A percentile compares a stretch with the other conserved stretches of the same genome.
These are phyloP conservation scores for Cichladusa arquata DNA, from an alignment of 2,113 vertebrate species.

Conservation along the genomic window DNA sequence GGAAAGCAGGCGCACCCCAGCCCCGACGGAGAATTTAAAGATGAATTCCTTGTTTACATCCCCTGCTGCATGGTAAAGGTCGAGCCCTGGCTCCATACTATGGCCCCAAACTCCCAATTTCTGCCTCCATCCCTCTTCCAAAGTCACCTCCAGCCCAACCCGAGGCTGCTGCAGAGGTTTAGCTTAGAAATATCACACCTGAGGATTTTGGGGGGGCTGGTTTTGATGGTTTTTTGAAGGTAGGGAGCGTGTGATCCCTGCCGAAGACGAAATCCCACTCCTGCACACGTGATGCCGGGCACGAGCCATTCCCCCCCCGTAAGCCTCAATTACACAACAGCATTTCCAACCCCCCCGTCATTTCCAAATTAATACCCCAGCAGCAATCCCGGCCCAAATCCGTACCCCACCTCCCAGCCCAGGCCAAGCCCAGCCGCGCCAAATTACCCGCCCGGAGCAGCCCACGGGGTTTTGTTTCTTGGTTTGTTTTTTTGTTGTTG, in stretches of 20 bases:
- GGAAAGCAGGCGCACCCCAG: not conserved
- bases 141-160: not conserved
- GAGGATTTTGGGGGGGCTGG: accelerated
- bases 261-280: not conserved
- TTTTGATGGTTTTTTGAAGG: accelerated
- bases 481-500: not conserved
- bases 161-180: not conserved
- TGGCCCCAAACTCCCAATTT: not conserved
- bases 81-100: not conserved
- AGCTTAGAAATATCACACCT: accelerated
- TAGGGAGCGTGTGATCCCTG: not conserved
- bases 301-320: conserved; percentile 3
- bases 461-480: not conserved
- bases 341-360: not conserved
- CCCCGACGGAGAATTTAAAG: not conserved
- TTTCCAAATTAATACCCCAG: conserved; percentile 43
- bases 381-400: conserved; percentile 4
- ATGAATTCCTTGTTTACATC: conserved; percentile 46
- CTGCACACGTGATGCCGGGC: conserved; percentile 25
- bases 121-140: not conserved
- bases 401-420: not conserved
- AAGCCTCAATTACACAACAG: conserved; percentile 56
- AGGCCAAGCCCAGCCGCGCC: not conserved
- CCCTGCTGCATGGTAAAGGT: not conserved
- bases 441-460: not conserved